Evolutionary conservation across 2,113 vertebrate species (phyloP).

Genomic region (Aythya baeri): DNA sequence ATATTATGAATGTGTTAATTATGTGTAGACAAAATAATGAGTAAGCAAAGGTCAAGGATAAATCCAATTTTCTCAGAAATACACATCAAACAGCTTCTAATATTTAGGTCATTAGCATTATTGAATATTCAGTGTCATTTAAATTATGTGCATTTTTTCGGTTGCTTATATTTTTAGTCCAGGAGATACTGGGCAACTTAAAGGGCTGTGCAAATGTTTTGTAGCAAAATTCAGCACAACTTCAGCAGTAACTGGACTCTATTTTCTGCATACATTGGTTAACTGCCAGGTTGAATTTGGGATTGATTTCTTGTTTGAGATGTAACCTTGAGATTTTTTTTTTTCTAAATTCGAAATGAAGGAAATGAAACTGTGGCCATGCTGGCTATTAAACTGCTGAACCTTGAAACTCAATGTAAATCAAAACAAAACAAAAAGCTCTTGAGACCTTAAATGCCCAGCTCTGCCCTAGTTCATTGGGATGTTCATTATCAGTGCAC

Average conservation of each 20-base stretch:
- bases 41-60: conserved; percentile 70
- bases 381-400: background rate
- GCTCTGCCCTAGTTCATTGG: background rate
- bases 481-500: background rate
- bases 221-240: background rate
- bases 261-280: background rate
- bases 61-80: conserved; percentile 42
- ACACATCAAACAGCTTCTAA: conserved; percentile 9
- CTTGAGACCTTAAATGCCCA: background rate
- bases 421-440: conserved; percentile 7
- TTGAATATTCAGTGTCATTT: conserved; percentile 53
- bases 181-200: background rate
- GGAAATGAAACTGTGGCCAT: background rate
- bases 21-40: conserved; percentile 49
- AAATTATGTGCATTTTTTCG: background rate
- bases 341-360: background rate
- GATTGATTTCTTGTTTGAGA: conserved; percentile 16
- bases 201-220: background rate
- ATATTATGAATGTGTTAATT: conserved; percentile 69
- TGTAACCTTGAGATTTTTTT: background rate
- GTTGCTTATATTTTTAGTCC: background rate
- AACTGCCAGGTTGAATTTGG: conserved; percentile 12
- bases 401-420: conserved; percentile 25
- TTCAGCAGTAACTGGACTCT: background rate
- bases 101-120: conserved; percentile 43